Evolutionary conservation across 2,797 vertebrate species (phyloP).

Genomic region (Xenops minutus): DNA sequence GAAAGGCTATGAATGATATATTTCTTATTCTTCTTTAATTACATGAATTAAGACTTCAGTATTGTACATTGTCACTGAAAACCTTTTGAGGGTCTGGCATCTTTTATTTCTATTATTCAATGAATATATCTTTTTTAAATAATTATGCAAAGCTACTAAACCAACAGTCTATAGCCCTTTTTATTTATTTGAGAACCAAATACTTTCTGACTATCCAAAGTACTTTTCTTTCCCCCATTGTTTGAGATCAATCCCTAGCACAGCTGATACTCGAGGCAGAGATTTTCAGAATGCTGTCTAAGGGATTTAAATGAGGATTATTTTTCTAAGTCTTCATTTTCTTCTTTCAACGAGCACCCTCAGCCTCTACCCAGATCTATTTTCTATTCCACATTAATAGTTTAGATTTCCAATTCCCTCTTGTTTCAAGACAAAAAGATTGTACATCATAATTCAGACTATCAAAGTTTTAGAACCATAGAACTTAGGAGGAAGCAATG

Average conservation of each 20-base stretch:
- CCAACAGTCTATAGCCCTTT: neutral
- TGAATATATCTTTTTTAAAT: neutral
- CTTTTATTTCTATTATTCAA: neutral
- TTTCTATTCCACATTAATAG: neutral
- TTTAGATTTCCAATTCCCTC: constrained; percentile 1
- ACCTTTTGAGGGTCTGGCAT: neutral
- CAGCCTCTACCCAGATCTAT: neutral
- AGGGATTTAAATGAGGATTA: constrained; percentile 46
- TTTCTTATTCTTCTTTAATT: neutral
- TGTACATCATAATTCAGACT: neutral
- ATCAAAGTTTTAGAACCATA: neutral
- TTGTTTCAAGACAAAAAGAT: neutral
- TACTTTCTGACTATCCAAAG: neutral
- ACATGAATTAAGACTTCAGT: neutral
- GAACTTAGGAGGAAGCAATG: neutral
- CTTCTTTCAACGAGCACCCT: neutral
- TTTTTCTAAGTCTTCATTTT: constrained; percentile 39
- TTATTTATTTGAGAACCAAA: constrained; percentile 1
- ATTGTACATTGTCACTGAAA: neutral
- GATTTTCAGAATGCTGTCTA: constrained; percentile 26
- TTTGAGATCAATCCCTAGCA: neutral
- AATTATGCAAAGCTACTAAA: neutral
- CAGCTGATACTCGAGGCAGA: neutral
- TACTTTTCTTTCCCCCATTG: neutral
- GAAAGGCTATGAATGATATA: neutral